These are phyloP conservation scores for Platyura marginata DNA, from an alignment of 1,140 invertebrate genomes.

Conservation along the genomic window DNA sequence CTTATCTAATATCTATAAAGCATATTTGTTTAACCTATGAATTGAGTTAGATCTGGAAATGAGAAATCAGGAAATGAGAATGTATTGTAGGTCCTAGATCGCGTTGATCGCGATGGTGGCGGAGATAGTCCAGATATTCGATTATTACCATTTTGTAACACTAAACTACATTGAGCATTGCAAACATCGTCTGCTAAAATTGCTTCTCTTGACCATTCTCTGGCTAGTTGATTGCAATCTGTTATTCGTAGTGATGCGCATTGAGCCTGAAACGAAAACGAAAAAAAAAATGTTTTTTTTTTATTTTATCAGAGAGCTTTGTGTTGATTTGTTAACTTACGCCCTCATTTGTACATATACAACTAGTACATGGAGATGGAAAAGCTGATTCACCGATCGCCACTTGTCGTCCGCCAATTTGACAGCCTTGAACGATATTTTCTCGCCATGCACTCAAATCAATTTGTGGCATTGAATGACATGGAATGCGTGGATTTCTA, in stretches of 20 bases:
- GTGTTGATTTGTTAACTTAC: too few relatives aligned
- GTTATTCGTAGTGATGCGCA: constrained; percentile 78
- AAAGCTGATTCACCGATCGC: constrained; percentile 61
- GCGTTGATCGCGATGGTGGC: constrained; percentile 16
- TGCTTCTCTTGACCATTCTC: constrained; percentile 62
- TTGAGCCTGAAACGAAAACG: constrained; percentile 45
- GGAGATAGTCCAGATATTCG: constrained; percentile 10
- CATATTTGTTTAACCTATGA: constrained; percentile 32
- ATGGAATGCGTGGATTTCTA: constrained; percentile 64
- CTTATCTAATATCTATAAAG: too few relatives aligned
- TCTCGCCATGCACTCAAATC: constrained; percentile 69
- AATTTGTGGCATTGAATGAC: constrained; percentile 53
- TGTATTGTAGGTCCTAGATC: constrained; percentile 23
- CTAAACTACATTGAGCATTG: constrained; percentile 62
- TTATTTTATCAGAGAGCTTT: background rate
- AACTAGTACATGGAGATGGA: constrained; percentile 72
- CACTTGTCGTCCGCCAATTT: constrained; percentile 56
- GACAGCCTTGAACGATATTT: constrained; percentile 49
- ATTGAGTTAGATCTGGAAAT: constrained; percentile 41
- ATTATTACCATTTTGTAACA: constrained; percentile 14
- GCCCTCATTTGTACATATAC: constrained; percentile 65
- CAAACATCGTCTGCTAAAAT: constrained; percentile 75
- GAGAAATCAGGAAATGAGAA: constrained; percentile 31
- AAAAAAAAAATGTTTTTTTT: too few relatives aligned
- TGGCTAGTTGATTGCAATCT: constrained; percentile 62